A percentile compares a stretch with the other conserved stretches of the same genome.
phyloP scores from a whole-genome alignment of 2,797 vertebrate species.

The Notamacropus eugenii region DNA sequence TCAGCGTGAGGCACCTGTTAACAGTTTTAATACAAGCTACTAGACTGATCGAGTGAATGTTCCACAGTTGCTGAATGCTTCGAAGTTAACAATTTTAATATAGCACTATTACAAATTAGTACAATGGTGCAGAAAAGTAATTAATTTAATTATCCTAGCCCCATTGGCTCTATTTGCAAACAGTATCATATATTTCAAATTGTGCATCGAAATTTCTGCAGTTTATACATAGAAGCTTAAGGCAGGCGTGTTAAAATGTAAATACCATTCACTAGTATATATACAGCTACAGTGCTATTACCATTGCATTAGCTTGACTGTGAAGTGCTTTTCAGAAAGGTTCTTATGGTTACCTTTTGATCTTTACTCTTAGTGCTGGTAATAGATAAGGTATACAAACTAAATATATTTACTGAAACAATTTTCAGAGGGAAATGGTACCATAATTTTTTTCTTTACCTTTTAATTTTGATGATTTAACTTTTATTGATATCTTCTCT shows the following conservation, averaged over 20 bases:
- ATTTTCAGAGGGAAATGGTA: background rate
- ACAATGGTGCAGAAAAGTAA: background rate
- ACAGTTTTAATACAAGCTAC: background rate
- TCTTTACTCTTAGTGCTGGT: background rate
- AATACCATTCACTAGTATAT: background rate
- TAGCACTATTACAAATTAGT: constrained; percentile 29
- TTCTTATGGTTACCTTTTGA: constrained; percentile 3
- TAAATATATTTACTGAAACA: constrained; percentile 6
- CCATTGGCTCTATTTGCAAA: constrained; percentile 17
- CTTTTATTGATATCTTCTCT: background rate
- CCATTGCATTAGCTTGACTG: background rate
- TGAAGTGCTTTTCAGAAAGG: constrained; percentile 31
- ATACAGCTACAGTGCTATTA: constrained; percentile 11
- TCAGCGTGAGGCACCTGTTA: rapidly evolving
- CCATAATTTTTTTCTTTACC: background rate
- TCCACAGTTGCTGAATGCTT: background rate
- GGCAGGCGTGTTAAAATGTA: constrained; percentile 17
- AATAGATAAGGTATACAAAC: background rate
- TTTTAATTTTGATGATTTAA: background rate
- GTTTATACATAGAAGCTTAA: background rate
- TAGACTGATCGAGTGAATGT: background rate
- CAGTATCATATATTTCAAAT: constrained; percentile 8
- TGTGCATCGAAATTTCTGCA: constrained; percentile 12
- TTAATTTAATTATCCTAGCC: constrained; percentile 45
- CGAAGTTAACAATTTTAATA: constrained; percentile 17